These are phyloP conservation scores for Pandion haliaetus DNA, from an alignment of 2,113 vertebrate genomes.

Conservation along the genomic window DNA sequence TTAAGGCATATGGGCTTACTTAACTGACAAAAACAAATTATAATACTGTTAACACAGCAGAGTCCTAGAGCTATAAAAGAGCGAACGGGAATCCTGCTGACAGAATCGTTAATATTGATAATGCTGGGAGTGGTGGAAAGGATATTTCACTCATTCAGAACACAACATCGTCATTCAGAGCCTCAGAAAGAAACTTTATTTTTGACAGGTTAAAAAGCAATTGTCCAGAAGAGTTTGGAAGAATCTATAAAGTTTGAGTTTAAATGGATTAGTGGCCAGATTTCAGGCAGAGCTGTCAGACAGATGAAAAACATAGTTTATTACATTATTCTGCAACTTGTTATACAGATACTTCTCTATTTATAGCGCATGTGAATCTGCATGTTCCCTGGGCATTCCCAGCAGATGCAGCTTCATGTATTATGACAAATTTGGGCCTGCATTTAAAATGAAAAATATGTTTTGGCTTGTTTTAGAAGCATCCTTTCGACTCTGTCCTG, in stretches of 20 bases:
- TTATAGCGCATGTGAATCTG: not conserved
- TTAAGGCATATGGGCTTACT: slow-evolving; percentile 16
- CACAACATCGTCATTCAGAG: not conserved
- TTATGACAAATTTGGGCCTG: not conserved
- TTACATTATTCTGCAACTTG: not conserved
- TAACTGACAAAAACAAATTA: not conserved
- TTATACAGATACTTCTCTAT: not conserved
- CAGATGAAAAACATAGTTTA: not conserved
- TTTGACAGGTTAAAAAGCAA: not conserved
- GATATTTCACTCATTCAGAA: not conserved
- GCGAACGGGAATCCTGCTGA: not conserved
- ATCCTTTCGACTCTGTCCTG: not conserved
- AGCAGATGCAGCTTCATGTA: not conserved
- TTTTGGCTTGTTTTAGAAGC: not conserved
- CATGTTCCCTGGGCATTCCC: not conserved
- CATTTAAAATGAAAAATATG: not conserved
- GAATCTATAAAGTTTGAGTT: not conserved
- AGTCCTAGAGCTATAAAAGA: not conserved
- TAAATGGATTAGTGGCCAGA: not conserved
- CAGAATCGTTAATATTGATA: not conserved
- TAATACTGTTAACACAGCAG: not conserved
- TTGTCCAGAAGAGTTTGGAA: not conserved
- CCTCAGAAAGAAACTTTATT: not conserved
- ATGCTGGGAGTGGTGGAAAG: not conserved
- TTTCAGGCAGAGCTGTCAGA: not conserved